Base-by-base conservation (phyloP, 1,140 invertebrate species). In the Wasmannia auropunctata region DNA sequence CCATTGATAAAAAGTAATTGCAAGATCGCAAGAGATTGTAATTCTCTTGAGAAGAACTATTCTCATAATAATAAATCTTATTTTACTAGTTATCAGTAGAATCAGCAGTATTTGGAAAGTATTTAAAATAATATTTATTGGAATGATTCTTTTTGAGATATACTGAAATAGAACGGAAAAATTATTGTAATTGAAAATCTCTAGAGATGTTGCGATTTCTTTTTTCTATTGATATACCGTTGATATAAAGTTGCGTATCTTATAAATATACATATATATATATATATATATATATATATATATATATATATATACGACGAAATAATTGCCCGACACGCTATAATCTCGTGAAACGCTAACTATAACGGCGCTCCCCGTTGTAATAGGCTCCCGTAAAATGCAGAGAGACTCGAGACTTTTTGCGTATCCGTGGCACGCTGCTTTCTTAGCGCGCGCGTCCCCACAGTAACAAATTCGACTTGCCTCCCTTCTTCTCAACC, bases 401-500 rank as follows among this genome's bases (percentile, higher is more conserved):
- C 43, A 69, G 31, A n/a, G n/a, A n/a, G n/a, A 6, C 37, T 69
- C 11, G 19, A n/a, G n/a, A n/a, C 62, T 69, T 80, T 80, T 80
- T 80, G 40, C 62, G 19, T 54, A 69, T 80, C 31, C 43, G 43
- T 51, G 76, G 76, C 65, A 81, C 65, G 49, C 34, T 58, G 54
- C 79, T 81, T 58, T 49, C 65, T 58, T 16, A 43, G 25, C 79
- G n/a, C n/a, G n/a, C 49, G 63, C 34, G 58, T 28, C 63, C 65
- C 63, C 22, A 14, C n/a, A 54, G 76, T 62, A 51, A 81, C 65
- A 81, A 81, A 81, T 58, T 81, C 79, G 37, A 34, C 79, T 34
- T 81, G n/a, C n/a, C 72, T 40, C 70, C 54, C 14, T 49, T 51
- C n/a, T 76, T 76, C 72, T 85, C 56, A 76, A 85, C 81, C 81